Base-by-base conservation (phyloP, 2,888 invertebrate genomes). In the Tipula confusa region DNA sequence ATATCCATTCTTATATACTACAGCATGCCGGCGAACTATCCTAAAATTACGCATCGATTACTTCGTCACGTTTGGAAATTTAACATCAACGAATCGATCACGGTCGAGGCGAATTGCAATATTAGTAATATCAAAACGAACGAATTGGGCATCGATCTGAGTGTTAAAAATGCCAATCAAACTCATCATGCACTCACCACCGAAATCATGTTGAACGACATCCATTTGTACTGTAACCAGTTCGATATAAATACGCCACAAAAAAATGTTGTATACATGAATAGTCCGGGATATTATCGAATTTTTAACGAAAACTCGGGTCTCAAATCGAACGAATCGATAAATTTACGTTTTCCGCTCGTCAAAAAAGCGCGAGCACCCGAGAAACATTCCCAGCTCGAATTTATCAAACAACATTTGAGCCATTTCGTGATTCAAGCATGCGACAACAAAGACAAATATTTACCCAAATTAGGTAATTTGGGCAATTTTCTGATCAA, bases 1-100 rank as follows among this genome's bases (percentile, higher is more conserved):
- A 88, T 95, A 79, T 92, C 95, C 87, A 89, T 95, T 85, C 90
- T 95, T 82, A 93, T 95, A 88, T 95, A 95, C 87, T 95, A 95
- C 87, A 93, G 94, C 86, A 92, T 89, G 84, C 87, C 89, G 0
- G 84, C 86, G 0, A 86, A 86, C 48, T 87, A 87, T 85, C 92
- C 87, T 86, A 89, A 29, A 86, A 88, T 87, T 6, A 89, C 85
- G 88, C 82, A 82, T 82, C 91, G 94, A 38, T 87, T 94, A 83
- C 91, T 93, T 82, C 91, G 93, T 29, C 93, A 94, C 86, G 91
- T 91, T 83, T 93, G 93, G 93, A 91, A 92, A 85, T 89, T 94
- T 83, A 90, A 91, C 81, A 91, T 93, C 15, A 90, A 92, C 85
- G 92, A 93, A 86, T 93, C 93, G 0, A 87, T 94, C 82, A 90